A percentile compares a stretch with the other conserved stretches of the same genome.
These are phyloP conservation scores for Heliconius melpomene DNA, from an alignment of 1,140 invertebrate species.

Conservation along the genomic window DNA sequence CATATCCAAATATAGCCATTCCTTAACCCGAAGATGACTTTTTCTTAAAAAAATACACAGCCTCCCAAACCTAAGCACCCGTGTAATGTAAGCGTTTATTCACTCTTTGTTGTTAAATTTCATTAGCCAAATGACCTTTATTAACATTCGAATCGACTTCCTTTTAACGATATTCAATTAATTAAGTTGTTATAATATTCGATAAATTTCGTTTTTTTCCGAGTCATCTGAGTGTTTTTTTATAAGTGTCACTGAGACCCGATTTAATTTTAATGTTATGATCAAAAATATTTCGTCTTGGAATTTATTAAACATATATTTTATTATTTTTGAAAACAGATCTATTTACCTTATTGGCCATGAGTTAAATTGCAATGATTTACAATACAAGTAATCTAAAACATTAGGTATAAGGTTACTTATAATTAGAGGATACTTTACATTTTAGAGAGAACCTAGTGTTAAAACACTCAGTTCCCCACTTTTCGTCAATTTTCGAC, in stretches of 20 bases:
- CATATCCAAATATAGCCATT: constrained; percentile 34
- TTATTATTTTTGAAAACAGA: no score
- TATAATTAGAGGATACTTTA: no score
- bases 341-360: no score
- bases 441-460: no score
- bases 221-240: not conserved
- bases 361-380: no score
- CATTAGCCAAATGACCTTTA: constrained; percentile 50
- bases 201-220: not conserved
- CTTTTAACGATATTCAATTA: constrained; percentile 9
- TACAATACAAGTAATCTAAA: no score
- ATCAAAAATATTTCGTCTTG: not conserved
- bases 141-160: constrained; percentile 24
- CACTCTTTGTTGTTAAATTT: constrained; percentile 50
- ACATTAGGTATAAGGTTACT: no score
- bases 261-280: not conserved
- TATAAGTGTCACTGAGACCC: not conserved
- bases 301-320: no score
- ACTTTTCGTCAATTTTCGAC: no score
- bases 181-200: not conserved
- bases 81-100: constrained; percentile 55
- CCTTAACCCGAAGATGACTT: constrained; percentile 38
- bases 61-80: constrained; percentile 55
- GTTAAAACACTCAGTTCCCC: no score
- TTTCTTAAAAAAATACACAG: constrained; percentile 43